Evolutionary conservation across 2,888 invertebrate genomes (phyloP), one percentile per base, ranked within the genome.

Genomic region (Platycheirus rosarum): DNA sequence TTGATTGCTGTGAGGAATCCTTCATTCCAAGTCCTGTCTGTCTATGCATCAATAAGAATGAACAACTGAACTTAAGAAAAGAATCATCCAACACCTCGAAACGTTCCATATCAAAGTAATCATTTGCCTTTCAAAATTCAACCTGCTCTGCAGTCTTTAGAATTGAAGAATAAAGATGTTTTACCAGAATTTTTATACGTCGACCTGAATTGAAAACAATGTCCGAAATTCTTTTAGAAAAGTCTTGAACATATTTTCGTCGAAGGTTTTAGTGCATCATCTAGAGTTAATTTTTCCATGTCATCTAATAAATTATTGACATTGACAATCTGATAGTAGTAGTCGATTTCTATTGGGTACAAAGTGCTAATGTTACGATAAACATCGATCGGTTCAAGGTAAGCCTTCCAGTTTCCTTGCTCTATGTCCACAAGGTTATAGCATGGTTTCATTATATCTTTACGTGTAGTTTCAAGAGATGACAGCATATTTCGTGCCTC

Each of bases 21-120:
- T 90, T 97, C 97, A 86, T 94, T 93, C 86, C 92, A 93, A 0
- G 91, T 89, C 0, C 93, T 92, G n/a, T n/a, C 88, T 93, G 95
- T 3, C 91, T 91, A 78, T 93, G 92, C 86, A 93, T 94, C 23
- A 97, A 91, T 88, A 93, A 95, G 0, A 95, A 90, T 0, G 96
- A 94, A 6, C 92, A 91, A 23, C 94, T 92, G 85, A 94, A 94
- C 89, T 97, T 97, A 2, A 97, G 91, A 86, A 95, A 95, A 0
- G 96, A 95, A 91, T 97, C 97, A 0, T 97, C 97, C 37, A 97
- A 92, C 0, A 96, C 94, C 90, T 97, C 97, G 35, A 95, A 91
- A 4, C 96, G 91, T 89, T 97, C 97, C 87, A 95, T 91, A 88
- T 95, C 94, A 65, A 96, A 93, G 42, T 93, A 92, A 88, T 97